Base-by-base conservation (phyloP, 30 jellyfish, hydroid and myxozoan species). In the Morbakka virulenta region DNA sequence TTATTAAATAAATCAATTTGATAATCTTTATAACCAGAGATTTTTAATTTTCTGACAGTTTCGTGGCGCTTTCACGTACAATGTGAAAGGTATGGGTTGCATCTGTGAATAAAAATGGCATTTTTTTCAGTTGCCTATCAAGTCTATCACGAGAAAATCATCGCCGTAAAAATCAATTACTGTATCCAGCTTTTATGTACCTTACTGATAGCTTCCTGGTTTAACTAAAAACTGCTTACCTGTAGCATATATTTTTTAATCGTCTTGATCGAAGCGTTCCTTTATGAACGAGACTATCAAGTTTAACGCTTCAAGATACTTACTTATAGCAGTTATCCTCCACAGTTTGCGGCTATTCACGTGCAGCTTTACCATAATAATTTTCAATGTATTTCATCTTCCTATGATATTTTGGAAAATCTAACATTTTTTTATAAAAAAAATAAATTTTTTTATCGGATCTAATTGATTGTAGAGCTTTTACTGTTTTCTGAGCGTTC, bases 341-440 rank as follows among this genome's bases (percentile, higher is more conserved):
- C 48, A 48, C 35, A 34, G 82, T 22, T 4, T 35, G 72, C 30
- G 29, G 47, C 9, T 41, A 41, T 17, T 9, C 26, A 12, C 72
- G 35, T 27, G 36, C 35, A 6, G 36, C 75, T 6, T 25, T 51
- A 62, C 78, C 91, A 41, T 17, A n/a, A n/a, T n/a, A 41, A 9
- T 6, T 41, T 41, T 79, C 87, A 28, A 32, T 71, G 50, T 69
- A 62, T 70, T 63, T 32, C 14, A 3, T 22, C 14, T 50, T 61
- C 29, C 48, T 29, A 23, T 74, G 86, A 47, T 49, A 28, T n/a
- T 28, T 51, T 21, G 84, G 81, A 24, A 32, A 30, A 22, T 26
- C 83, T 53, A 53, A 53, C 52, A 74, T 26, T 51, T 51, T 11
- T 12, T 62, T 27, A 30, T 74, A 74, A 74, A 74, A 74, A 33